Conservation (phyloP, 2,797 vertebrate genomes). For the Eulemur coronatus region DNA sequence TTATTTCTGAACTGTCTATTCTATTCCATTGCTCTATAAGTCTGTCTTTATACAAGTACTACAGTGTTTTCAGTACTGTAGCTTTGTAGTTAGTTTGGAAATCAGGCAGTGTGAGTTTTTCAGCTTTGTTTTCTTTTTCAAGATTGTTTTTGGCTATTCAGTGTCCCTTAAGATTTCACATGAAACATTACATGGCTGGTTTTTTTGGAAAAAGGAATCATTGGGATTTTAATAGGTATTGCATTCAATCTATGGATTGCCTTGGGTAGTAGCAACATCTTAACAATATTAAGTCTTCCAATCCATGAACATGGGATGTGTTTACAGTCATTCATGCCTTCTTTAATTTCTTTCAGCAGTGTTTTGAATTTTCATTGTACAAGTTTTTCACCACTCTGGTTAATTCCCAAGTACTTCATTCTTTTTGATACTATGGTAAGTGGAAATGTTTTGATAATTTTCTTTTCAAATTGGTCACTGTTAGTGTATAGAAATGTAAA, state of each 20-base stretch:
- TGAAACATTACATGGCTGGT: background rate
- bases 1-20: no score
- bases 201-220: background rate
- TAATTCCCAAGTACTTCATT: background rate
- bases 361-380: background rate
- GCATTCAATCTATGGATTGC: background rate
- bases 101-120: background rate
- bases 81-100: no score
- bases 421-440: background rate
- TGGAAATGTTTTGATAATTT: background rate
- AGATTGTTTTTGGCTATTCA: background rate
- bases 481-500: background rate
- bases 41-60: background rate
- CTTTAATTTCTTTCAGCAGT: background rate
- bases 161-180: background rate
- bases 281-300: background rate
- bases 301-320: background rate
- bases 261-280: background rate
- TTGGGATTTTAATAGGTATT: background rate
- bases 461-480: background rate
- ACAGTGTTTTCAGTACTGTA: no score
- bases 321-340: background rate
- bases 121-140: background rate
- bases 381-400: background rate
- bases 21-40: no score